Percentiles rank a stretch among this genome's conserved stretches.
phyloP scores from a whole-genome alignment of 2,797 vertebrate species.

The Hypotaenidia philippensis region DNA sequence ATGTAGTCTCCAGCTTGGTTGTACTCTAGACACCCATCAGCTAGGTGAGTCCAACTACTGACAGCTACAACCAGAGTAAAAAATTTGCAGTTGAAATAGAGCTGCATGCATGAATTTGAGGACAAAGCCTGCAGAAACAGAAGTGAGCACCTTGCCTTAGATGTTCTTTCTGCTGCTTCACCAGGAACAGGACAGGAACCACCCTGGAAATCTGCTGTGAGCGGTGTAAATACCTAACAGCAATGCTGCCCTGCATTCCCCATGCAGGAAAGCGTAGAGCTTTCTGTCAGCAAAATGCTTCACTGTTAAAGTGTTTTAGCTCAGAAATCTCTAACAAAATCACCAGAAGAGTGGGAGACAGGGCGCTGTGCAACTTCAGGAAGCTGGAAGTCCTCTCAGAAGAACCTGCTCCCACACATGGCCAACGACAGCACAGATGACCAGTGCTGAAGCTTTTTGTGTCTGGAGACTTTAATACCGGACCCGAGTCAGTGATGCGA shows the following conservation, averaged over 20 bases:
- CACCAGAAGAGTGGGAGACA: background rate
- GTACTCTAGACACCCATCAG: background rate
- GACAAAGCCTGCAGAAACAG: background rate
- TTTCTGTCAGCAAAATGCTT: fast-evolving
- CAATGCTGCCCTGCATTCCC: fast-evolving
- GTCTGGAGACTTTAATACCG: fast-evolving
- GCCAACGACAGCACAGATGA: background rate
- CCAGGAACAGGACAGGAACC: too few relatives aligned
- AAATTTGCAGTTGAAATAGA: background rate
- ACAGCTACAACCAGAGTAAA: background rate
- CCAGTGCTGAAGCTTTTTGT: background rate
- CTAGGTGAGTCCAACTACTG: background rate
- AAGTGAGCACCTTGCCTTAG: fast-evolving
- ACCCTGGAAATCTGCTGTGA: fast-evolving
- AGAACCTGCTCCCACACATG: background rate
- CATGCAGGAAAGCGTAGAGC: fast-evolving
- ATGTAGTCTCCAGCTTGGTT: background rate
- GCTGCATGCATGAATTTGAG: fast-evolving
- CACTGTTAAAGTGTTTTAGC: fast-evolving
- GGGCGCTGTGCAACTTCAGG: fast-evolving
- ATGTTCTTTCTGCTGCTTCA: background rate
- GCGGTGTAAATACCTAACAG: fast-evolving
- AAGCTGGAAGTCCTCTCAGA: fast-evolving
- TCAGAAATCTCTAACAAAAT: background rate
- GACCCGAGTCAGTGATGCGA: fast-evolving